Evolutionary conservation across 2,888 invertebrate species (phyloP).

Genomic region (Pasiphila rectangulata): DNA sequence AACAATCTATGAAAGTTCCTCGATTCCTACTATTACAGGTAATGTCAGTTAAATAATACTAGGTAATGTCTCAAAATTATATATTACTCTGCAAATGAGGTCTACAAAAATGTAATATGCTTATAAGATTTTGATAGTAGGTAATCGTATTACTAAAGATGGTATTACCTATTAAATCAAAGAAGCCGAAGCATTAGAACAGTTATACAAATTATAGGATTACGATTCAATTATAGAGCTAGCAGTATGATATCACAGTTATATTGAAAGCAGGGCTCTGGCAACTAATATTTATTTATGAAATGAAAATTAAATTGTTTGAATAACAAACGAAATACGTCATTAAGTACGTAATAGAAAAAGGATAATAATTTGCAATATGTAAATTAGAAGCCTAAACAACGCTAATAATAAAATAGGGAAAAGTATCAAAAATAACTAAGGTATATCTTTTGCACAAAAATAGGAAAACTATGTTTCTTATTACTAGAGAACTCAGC

Average conservation of each 20-base stretch:
- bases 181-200: slow-evolving; percentile 16
- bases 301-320: neutral
- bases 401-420: no score
- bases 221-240: slow-evolving; percentile 20
- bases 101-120: neutral
- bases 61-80: no score
- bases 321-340: neutral
- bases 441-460: no score
- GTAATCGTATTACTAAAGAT: slow-evolving; percentile 6
- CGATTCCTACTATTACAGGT: no score
- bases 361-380: no score
- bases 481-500: neutral
- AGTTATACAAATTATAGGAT: slow-evolving; percentile 11
- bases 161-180: slow-evolving; percentile 8
- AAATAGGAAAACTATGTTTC: no score
- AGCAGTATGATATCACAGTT: slow-evolving; percentile 21
- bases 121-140: neutral
- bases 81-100: no score
- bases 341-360: no score
- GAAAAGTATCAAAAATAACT: no score
- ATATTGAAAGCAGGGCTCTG: slow-evolving; percentile 21
- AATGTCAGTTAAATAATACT: no score
- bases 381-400: no score
- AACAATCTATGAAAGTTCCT: no score
- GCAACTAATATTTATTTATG: slow-evolving; percentile 1